A percentile compares a stretch with the other conserved stretches of the same genome.
These are phyloP conservation scores for Pseudomyrmex pallidus DNA, from an alignment of 1,140 invertebrate genomes.

Conservation along the genomic window DNA sequence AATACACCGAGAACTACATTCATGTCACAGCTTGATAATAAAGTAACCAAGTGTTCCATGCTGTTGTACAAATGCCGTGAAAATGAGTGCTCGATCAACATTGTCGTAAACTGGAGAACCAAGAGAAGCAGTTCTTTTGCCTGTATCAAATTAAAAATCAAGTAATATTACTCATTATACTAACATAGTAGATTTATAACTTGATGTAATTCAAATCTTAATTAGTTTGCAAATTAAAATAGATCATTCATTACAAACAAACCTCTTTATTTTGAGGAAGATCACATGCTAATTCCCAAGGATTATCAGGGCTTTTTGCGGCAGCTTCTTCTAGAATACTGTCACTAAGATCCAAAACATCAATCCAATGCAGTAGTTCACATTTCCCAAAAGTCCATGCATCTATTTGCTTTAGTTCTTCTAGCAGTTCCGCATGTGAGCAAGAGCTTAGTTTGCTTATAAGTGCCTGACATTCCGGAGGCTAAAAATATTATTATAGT, in stretches of 20 bases:
- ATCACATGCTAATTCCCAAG: constrained; percentile 93
- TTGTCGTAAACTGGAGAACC: constrained; percentile 93
- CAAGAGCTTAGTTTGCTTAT: constrained; percentile 92
- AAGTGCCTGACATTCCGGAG: constrained; percentile 92
- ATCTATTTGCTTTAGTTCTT: constrained; percentile 91
- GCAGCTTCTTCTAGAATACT: constrained; percentile 92
- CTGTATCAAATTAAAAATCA: constrained; percentile 83
- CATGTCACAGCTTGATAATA: constrained; percentile 94
- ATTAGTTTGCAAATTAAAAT: background rate
- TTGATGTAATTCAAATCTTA: background rate
- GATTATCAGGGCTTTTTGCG: constrained; percentile 87
- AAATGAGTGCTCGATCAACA: constrained; percentile 96
- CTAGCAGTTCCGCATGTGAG: constrained; percentile 89
- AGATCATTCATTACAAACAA: constrained; percentile 42
- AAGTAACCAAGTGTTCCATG: constrained; percentile 94
- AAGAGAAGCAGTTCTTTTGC: constrained; percentile 91
- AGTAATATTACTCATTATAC: constrained; percentile 17
- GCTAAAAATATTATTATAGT: constrained; percentile 84
- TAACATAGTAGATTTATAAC: background rate
- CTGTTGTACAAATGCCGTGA: constrained; percentile 96
- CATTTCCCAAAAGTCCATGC: constrained; percentile 96
- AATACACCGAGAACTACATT: constrained; percentile 94
- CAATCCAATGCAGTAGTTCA: constrained; percentile 96
- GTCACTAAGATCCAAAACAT: constrained; percentile 94
- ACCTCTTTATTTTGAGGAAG: constrained; percentile 88